A percentile compares a stretch with the other conserved stretches of the same genome.
These are phyloP conservation scores for Bos taurus DNA, from an alignment of 2,113 vertebrate species.

Conservation along the genomic window ARS-UCD2.0 NC_037334.1:57179001-57179500, in stretches of 20 bases:
- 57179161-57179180: not conserved
- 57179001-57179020: too few species aligned
- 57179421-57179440: not conserved
- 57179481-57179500: not conserved
- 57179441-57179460: not conserved
- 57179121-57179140: not conserved
- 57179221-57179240: not conserved
- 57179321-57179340: not conserved
- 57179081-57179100: not conserved
- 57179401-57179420: not conserved
- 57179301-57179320: not conserved
- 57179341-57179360: not conserved
- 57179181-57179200: not conserved
- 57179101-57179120: not conserved
- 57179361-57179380: not conserved
- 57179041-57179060: too few species aligned
- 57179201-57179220: not conserved
- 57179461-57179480: not conserved
- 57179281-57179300: not conserved
- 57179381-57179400: not conserved
- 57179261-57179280: not conserved
- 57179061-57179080: not conserved
- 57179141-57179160: not conserved
- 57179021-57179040: too few species aligned
- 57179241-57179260: not conserved